phyloP scores from a whole-genome alignment of 2,888 invertebrate genomes.

The Euzetes globulus region DNA sequence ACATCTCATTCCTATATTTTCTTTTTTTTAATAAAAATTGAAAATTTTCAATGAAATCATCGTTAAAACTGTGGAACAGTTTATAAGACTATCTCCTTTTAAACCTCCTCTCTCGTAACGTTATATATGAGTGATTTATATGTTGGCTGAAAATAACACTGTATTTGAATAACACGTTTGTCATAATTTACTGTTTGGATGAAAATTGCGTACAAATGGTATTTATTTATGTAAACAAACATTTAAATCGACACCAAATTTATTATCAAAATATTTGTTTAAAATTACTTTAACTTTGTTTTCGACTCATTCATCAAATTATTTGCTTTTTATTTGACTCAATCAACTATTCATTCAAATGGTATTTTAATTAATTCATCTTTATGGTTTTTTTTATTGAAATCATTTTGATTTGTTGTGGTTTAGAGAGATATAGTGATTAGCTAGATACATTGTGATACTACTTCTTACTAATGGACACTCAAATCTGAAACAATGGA shows the following conservation, averaged over 20 bases:
- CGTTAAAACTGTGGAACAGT: too few species aligned
- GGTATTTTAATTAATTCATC: neutral
- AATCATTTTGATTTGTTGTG: neutral
- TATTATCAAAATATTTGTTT: neutral
- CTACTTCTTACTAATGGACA: neutral
- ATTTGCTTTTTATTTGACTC: neutral
- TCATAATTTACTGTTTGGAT: neutral
- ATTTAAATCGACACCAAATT: neutral
- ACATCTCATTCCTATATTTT: too few species aligned
- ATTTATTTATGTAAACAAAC: neutral
- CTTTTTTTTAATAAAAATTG: too few species aligned
- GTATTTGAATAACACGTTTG: conserved; percentile 7
- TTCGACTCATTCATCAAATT: neutral
- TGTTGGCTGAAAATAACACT: neutral
- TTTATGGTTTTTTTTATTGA: neutral
- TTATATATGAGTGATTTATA: neutral
- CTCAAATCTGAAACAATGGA: conserved; percentile 41
- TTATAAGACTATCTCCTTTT: neutral
- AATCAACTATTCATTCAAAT: neutral
- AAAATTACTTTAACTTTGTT: neutral
- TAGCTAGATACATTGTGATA: neutral
- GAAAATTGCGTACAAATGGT: neutral
- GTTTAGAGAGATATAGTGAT: neutral
- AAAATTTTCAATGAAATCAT: too few species aligned
- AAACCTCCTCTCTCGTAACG: neutral